A percentile compares a stretch with the other conserved stretches of the same genome.
These are phyloP conservation scores for Lethenteron camtschaticum DNA, from an alignment of 2,113 vertebrate genomes.

Conservation along the genomic window DNA sequence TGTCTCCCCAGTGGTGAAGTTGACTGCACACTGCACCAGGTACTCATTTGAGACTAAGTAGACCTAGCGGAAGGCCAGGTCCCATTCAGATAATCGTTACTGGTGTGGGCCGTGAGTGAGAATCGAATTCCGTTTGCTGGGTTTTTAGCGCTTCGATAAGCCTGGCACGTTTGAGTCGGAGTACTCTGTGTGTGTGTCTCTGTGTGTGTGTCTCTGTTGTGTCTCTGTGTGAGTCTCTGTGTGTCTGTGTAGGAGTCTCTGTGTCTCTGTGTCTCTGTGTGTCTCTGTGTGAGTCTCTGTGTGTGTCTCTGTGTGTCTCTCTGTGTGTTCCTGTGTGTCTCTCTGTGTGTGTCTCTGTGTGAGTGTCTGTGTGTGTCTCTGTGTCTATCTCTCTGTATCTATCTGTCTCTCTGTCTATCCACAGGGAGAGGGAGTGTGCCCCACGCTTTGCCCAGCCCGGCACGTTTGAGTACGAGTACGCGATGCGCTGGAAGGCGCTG, in stretches of 20 bases:
- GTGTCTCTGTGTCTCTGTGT: neutral
- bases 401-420: neutral
- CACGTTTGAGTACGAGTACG: conserved; percentile 95
- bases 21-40: too few species aligned
- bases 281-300: neutral
- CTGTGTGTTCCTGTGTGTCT: too few species aligned
- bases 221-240: neutral
- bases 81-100: too few species aligned
- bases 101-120: too few species aligned
- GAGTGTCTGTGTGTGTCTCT: neutral
- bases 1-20: too few species aligned
- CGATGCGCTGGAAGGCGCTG: conserved; percentile 88
- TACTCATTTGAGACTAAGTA: too few species aligned
- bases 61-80: too few species aligned
- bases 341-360: neutral
- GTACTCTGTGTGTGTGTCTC: neutral
- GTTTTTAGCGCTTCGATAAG: neutral
- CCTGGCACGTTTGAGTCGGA: neutral
- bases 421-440: conserved; percentile 60
- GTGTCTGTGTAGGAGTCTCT: neutral
- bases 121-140: neutral
- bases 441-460: conserved; percentile 85
- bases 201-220: neutral
- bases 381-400: neutral
- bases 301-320: too few species aligned